Base-by-base conservation (phyloP, 2,113 vertebrate genomes). In the Picathartes gymnocephalus region DNA sequence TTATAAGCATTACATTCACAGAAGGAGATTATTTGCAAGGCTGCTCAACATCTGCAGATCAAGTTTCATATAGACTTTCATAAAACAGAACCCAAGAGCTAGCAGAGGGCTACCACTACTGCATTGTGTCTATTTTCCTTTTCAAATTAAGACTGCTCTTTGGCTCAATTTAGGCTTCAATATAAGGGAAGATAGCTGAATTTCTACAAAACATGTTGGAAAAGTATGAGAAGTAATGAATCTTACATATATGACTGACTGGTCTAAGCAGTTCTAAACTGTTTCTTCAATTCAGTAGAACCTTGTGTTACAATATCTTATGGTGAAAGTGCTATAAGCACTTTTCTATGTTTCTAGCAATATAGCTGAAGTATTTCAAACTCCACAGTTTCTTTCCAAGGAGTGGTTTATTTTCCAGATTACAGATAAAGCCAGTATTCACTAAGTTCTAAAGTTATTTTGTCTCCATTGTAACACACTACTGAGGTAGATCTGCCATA, bases 341-440 rank as follows among this genome's bases (percentile, higher is more conserved):
- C 77, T 93, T 92, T 94, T 68, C 68, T 70, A 20, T 86, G 54
- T 88, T 93, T 76, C 53, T 69, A 96, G 50, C 10, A 91, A 86
- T 73, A 73, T 16, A 81, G 25, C 25, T 40, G 45, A 90, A 93
- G 24, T 82, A 88, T 86, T 91, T 93, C 68, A 90, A 92, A 86
- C 5, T 4, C 23, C 12, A 54, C 24, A 65, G 16, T 83, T 94
- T 62, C 64, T 88, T 92, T 91, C 15, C 40, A 88, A 88, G 31
- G 40, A 86, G 17, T 33, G 57, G 76, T 91, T 87, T 92, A 72
- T 96, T 94, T 96, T 81, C 30, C 51, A 88, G 47, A 50, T 92
- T 80, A 87, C 11, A 88, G 27, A 85, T 79, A 23, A 94, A 96
- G 48, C 72, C 86, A 86, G 68, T 40, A 77, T 78, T 86, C 62